phyloP scores from a whole-genome alignment of 2,113 vertebrate genomes.

The Physeter macrocephalus region DNA sequence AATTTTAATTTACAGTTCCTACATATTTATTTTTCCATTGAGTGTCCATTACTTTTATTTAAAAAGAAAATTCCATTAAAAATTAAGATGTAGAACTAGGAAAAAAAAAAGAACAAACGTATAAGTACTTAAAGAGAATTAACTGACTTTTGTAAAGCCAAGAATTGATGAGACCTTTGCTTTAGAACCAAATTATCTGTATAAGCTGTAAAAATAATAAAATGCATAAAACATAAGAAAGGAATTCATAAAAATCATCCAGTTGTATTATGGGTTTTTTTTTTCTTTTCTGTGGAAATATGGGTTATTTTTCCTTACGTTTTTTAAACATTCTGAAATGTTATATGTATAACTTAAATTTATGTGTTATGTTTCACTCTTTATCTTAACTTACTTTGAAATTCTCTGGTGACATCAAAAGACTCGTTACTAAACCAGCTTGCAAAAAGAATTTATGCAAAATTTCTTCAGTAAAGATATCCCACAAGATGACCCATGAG shows the following conservation, averaged over 20 bases:
- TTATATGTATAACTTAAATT: neutral
- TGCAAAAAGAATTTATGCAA: slow-evolving; percentile 81
- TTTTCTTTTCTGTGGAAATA: neutral
- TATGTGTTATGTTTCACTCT: neutral
- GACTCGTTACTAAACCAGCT: slow-evolving; percentile 78
- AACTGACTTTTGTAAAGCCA: neutral
- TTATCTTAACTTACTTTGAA: slow-evolving; percentile 77
- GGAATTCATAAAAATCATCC: neutral
- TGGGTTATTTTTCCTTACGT: neutral
- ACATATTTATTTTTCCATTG: neutral
- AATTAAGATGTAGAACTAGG: neutral
- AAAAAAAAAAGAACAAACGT: neutral
- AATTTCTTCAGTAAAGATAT: slow-evolving; percentile 79
- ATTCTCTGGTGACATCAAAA: slow-evolving; percentile 76
- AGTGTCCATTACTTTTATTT: neutral
- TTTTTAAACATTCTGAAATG: neutral
- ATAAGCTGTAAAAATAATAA: neutral
- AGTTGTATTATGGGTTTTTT: neutral
- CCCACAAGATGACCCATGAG: slow-evolving; percentile 82
- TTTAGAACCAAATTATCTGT: neutral
- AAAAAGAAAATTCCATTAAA: neutral
- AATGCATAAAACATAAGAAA: neutral
- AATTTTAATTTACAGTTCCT: neutral
- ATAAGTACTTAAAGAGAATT: neutral
- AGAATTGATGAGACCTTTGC: neutral